Evolutionary conservation across 1,140 invertebrate species (phyloP), one percentile per base, ranked within the genome.

Genomic region (Penaeus vannamei): DNA sequence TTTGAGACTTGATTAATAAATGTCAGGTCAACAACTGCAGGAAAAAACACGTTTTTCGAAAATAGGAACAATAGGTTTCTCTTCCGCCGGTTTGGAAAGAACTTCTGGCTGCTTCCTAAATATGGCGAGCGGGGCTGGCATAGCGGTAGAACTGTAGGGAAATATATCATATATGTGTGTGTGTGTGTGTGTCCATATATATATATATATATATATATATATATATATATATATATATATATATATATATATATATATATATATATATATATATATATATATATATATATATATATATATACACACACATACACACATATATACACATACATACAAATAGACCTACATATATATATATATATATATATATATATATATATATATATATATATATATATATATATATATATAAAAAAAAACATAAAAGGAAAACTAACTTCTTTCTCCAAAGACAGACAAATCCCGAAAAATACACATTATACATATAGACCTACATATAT

Each of bases 81-180:
- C 36, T 42, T 7, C 36, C 36, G 8, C 36, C 1, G 36, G 36
- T 42, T 42, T 42, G 36, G 36, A 7, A 42, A 42, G 36, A 7
- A 42, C 8, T 42, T 42, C 36, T 42, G 36, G 36, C 36, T 42
- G 36, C 36, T 4, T 42, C 36, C 4, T 42, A 2, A 5, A 42
- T 42, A 7, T 42, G 36, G 36, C 36, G 36, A 42, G 36, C 8
- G 4, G 8, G 8, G 36, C 8, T 7, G 8, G 8, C 8, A 42
- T 42, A 42, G 4, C 36, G 36, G 36, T 42, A 42, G 8, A 42
- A 79, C 14, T 66, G 32, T 72, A 72, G 10, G 32, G 10, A 17
- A 14, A 22, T 72, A 72, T 72, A 72, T 72, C 5, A 81, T 23
- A 81, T 23, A 53, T 81, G 46, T 81, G n/a, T 46, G n/a, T 80